These are phyloP conservation scores for Drosophila mercatorum DNA, from an alignment of 2,888 invertebrate species.

Conservation along the genomic window DNA sequence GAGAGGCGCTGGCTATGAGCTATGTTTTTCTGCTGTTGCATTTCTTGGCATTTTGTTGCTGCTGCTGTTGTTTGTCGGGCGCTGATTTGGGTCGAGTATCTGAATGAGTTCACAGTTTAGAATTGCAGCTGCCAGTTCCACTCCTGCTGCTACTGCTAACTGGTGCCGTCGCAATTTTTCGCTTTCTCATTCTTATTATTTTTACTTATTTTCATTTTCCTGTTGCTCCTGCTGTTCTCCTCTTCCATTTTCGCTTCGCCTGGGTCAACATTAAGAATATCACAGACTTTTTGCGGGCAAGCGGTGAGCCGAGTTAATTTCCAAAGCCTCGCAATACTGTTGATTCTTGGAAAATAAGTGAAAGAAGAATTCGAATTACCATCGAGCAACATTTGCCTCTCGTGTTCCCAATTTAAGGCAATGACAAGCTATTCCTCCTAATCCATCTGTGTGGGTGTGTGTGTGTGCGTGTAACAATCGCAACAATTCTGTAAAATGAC, in stretches of 20 bases:
- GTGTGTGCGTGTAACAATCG: not conserved
- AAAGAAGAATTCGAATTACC: conserved; percentile 28
- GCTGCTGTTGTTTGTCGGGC: conserved; percentile 35
- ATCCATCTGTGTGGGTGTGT: conserved; percentile 5
- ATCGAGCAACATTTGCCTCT: conserved; percentile 31
- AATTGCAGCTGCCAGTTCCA: conserved; percentile 20
- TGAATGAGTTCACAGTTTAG: conserved; percentile 62
- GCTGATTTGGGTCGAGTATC: conserved; percentile 72
- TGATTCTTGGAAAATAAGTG: conserved; percentile 35
- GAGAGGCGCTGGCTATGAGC: conserved; percentile 18
- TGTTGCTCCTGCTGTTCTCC: conserved; percentile 15
- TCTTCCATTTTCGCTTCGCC: conserved; percentile 14
- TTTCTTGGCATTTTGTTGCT: conserved; percentile 48
- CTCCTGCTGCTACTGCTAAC: conserved; percentile 20
- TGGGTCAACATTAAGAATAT: conserved; percentile 55
- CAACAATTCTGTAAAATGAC: not conserved
- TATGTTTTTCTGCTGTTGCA: conserved; percentile 45
- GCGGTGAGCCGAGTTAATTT: conserved; percentile 44
- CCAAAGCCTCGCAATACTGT: conserved; percentile 22
- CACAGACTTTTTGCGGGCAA: conserved; percentile 13
- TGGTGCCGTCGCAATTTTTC: conserved; percentile 31
- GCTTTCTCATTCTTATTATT: conserved; percentile 34
- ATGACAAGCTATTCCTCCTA: conserved; percentile 35
- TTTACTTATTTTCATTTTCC: conserved; percentile 29
- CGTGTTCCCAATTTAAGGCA: conserved; percentile 37